Evolutionary conservation across 2,113 vertebrate species (phyloP), one percentile per base, ranked within the genome.

Genomic region (Megaceryle torquata): DNA sequence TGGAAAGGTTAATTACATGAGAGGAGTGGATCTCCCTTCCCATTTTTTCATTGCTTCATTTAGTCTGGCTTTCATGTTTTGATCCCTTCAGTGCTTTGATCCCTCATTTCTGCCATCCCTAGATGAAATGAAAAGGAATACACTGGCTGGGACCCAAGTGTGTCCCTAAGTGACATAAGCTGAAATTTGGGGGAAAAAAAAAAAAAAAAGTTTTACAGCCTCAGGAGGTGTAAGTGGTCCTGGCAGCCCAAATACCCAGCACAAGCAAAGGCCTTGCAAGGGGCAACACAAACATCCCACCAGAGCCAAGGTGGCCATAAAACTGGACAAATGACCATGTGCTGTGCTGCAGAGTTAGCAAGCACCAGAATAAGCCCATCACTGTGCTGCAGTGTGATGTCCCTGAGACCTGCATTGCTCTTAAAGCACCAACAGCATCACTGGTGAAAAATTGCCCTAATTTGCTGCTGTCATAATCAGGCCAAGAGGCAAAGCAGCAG

Each of bases 391-490:
- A 82, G 72, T 41, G 70, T 51, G 53, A 7, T 9, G 0, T 26
- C 51, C 67, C 46, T 0, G 0, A n/a, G 84, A 78, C 79, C 91
- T 29, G 79, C 31, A 6, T 22, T 29, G 74, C 95, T 91, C 82
- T 46, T 15, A 20, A 83, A 37, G 53, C 63, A 82, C 39, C 2
- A 5, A 60, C 91, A 64, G 75, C 74, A 46, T n/a, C 87, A 5
- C 67, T 15, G 33, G 56, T 90, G 86, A 95, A 74, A 95, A 86
- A 90, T 81, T 81, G 72, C 91, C 87, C 93, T 86, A 89, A 94
- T 93, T 95, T 86, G 71, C 94, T 88, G 85, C 91, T 82, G 24
- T 89, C 67, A 3, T 85, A 89, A 94, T 85, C 75, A 79, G 93
- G 82, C 43, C 2, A 6, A 92, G 74, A 76, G 81, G 78, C 12